Percentiles rank a stretch among this genome's conserved stretches.
Conservation (phyloP, 2,888 invertebrate species). For the Hermaeophaga mercurialis region DNA sequence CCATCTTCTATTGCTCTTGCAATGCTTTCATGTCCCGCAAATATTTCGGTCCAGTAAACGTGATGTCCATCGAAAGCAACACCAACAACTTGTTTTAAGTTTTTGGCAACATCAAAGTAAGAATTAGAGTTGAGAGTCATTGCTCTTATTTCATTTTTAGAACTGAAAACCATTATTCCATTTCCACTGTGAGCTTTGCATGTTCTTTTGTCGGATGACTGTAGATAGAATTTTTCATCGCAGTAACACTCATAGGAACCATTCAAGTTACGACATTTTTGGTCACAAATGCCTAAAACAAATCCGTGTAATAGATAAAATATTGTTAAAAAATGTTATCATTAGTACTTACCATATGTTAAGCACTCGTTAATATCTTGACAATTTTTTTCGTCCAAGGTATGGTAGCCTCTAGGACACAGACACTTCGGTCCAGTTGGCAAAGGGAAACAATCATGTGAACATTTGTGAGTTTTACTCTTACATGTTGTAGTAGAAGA, state of each 20-base stretch:
- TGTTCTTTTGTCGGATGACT: slow-evolving; percentile 58
- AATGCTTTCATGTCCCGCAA: slow-evolving; percentile 73
- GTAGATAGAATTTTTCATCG: slow-evolving; percentile 62
- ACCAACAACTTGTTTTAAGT: slow-evolving; percentile 67
- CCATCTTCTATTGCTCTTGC: slow-evolving; percentile 68
- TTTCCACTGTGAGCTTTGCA: slow-evolving; percentile 66
- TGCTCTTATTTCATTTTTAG: slow-evolving; percentile 68
- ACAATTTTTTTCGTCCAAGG: slow-evolving; percentile 57
- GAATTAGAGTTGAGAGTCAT: slow-evolving; percentile 64
- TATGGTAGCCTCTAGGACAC: slow-evolving; percentile 60
- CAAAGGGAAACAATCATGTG: slow-evolving; percentile 55
- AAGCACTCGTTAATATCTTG: slow-evolving; percentile 70
- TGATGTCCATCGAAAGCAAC: slow-evolving; percentile 72
- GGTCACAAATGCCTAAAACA: slow-evolving; percentile 65
- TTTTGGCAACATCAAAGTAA: slow-evolving; percentile 59
- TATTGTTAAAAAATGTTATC: neutral
- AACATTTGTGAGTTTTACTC: slow-evolving; percentile 54
- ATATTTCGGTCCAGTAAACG: slow-evolving; percentile 80
- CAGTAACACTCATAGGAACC: slow-evolving; percentile 70
- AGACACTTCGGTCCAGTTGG: slow-evolving; percentile 64
- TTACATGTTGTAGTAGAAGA: slow-evolving; percentile 39
- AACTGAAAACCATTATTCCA: slow-evolving; percentile 71
- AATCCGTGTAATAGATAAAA: neutral
- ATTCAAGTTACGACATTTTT: slow-evolving; percentile 65
- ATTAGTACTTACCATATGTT: slow-evolving; percentile 57